Conservation (phyloP, 2,113 vertebrate genomes). For the Rattus rattus region DNA sequence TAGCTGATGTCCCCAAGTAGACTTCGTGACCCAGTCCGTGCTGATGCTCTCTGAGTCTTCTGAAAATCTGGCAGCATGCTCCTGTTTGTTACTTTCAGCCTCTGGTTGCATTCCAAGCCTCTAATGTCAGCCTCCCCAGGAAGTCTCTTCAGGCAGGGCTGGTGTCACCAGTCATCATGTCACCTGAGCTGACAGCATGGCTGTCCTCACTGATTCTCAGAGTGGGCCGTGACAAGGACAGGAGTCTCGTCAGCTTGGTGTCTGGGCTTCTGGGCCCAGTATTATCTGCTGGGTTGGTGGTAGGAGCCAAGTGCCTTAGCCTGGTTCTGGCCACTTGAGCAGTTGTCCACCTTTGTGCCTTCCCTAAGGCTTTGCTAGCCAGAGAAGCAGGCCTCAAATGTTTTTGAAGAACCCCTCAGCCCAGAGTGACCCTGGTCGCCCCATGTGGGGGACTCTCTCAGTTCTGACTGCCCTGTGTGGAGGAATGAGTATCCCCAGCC, state of each 20-base stretch:
- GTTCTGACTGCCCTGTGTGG: background rate
- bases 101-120: background rate
- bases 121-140: background rate
- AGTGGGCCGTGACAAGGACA: background rate
- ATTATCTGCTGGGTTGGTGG: background rate
- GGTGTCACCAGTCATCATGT: background rate
- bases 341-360: background rate
- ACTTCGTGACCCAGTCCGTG: background rate
- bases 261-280: background rate
- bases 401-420: background rate
- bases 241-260: fast-evolving
- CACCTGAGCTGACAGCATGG: background rate
- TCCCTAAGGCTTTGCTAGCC: background rate
- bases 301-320: no score
- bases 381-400: background rate
- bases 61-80: background rate
- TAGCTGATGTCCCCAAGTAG: background rate
- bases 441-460: background rate
- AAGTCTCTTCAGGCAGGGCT: background rate
- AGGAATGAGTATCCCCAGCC: background rate
- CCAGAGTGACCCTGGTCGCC: background rate
- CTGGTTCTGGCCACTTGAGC: no score
- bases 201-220: background rate
- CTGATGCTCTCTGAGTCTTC: background rate
- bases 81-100: background rate